A percentile compares a stretch with the other conserved stretches of the same genome.
These are phyloP conservation scores for Onychorhynchus coronatus DNA, from an alignment of 2,113 vertebrate genomes.

Conservation along the genomic window DNA sequence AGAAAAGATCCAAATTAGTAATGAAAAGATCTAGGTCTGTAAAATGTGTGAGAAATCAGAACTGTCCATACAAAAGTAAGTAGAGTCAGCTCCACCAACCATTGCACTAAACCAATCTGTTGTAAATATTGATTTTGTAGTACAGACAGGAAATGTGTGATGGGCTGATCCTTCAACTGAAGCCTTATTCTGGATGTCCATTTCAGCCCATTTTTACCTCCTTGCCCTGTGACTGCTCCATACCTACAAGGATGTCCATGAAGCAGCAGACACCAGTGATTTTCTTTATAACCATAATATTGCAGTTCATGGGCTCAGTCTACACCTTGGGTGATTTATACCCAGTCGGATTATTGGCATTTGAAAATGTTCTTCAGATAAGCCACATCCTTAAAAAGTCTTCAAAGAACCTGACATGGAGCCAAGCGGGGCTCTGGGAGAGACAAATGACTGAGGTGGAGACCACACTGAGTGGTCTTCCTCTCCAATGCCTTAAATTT, in stretches of 20 bases:
- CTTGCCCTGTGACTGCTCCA: not conserved
- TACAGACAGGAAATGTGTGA: not conserved
- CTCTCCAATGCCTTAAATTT: not conserved
- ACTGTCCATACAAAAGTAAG: not conserved
- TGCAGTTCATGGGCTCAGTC: not conserved
- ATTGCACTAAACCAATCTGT: not conserved
- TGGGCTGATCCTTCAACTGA: not conserved
- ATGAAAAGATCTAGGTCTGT: not conserved
- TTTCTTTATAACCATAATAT: not conserved
- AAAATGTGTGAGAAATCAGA: not conserved
- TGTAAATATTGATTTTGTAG: not conserved
- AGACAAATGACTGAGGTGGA: not conserved
- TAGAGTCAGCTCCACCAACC: not conserved
- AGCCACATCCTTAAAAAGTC: not conserved
- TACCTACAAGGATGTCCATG: rapidly evolving
- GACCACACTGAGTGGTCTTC: not conserved
- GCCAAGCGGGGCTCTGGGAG: not conserved
- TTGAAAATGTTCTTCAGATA: not conserved
- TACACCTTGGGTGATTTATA: not conserved
- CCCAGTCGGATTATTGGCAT: not conserved
- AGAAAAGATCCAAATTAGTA: not conserved
- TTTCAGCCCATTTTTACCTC: not conserved
- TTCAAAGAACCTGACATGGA: not conserved
- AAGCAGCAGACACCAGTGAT: not conserved
- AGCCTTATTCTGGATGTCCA: not conserved